Percentiles rank a stretch among this genome's conserved stretches.
Evolutionary conservation across 2,888 invertebrate species (phyloP).

Genomic region (Pyrrhosoma nymphula): DNA sequence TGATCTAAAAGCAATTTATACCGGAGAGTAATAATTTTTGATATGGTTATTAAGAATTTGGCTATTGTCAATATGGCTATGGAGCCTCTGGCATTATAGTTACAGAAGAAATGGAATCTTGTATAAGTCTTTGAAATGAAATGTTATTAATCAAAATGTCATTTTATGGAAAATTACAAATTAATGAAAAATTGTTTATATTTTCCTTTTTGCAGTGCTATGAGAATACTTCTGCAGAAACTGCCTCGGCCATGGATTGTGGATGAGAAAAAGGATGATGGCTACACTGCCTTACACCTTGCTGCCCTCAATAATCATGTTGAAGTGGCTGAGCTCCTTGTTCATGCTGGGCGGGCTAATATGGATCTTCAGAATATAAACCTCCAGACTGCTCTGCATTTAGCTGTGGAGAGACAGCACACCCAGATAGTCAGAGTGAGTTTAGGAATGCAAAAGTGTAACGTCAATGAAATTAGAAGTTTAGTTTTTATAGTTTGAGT

Average conservation of each 20-base stretch:
- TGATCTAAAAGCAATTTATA: too few relatives aligned
- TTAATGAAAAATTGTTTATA: too few relatives aligned
- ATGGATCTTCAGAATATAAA: slow-evolving; percentile 98
- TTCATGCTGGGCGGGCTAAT: slow-evolving; percentile 92
- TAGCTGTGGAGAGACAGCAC: slow-evolving; percentile 98
- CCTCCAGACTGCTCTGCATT: slow-evolving; percentile 93
- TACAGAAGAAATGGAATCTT: too few relatives aligned
- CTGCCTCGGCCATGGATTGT: slow-evolving; percentile 97
- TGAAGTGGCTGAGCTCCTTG: slow-evolving; percentile 95
- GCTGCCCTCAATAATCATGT: slow-evolving; percentile 98
- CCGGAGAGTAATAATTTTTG: too few relatives aligned
- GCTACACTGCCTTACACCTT: slow-evolving; percentile 96
- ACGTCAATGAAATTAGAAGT: slow-evolving; percentile 33
- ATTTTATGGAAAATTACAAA: too few relatives aligned
- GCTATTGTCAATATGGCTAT: too few relatives aligned
- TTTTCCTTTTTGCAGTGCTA: slow-evolving; percentile 86
- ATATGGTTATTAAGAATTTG: too few relatives aligned
- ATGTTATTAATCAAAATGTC: too few relatives aligned
- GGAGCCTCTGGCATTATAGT: too few relatives aligned
- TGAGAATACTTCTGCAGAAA: slow-evolving; percentile 96
- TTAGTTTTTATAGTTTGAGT: not conserved
- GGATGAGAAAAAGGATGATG: slow-evolving; percentile 99
- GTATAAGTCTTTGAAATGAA: too few relatives aligned
- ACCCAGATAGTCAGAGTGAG: slow-evolving; percentile 96
- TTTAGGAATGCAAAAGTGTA: slow-evolving; percentile 69